Conservation (phyloP, 2,888 invertebrate genomes). For the Lottia gigantea region DNA sequence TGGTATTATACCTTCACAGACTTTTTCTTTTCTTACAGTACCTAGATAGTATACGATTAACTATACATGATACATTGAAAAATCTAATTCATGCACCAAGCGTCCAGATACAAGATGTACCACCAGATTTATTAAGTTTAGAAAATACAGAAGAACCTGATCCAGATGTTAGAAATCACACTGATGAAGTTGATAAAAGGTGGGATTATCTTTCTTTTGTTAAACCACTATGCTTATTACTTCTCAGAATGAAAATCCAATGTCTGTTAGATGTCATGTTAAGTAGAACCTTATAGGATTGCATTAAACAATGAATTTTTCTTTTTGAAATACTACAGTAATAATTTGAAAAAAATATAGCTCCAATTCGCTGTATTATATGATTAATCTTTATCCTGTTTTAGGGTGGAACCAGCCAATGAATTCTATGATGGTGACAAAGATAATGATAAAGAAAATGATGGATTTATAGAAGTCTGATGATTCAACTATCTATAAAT, state of each 20-base stretch:
- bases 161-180: slow-evolving; percentile 54
- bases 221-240: too few species aligned
- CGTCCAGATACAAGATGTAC: slow-evolving; percentile 97
- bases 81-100: slow-evolving; percentile 90
- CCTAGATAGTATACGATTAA: slow-evolving; percentile 86
- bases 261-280: too few species aligned
- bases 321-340: too few species aligned
- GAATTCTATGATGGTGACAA: slow-evolving; percentile 68
- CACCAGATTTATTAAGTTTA: slow-evolving; percentile 75
- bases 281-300: too few species aligned
- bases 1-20: too few species aligned
- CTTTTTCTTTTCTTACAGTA: slow-evolving; percentile 73
- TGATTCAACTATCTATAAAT: not conserved
- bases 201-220: slow-evolving; percentile 20
- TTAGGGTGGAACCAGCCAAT: slow-evolving; percentile 63
- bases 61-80: slow-evolving; percentile 91
- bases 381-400: slow-evolving; percentile 28
- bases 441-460: slow-evolving; percentile 64
- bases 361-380: too few species aligned
- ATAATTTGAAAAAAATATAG: too few species aligned
- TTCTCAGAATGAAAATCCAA: too few species aligned
- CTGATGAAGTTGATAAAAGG: slow-evolving; percentile 56
- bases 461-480: slow-evolving; percentile 64
- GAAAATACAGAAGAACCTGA: slow-evolving; percentile 60
- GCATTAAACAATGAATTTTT: too few species aligned